Percentiles rank a stretch among this genome's conserved stretches.
Conservation (phyloP, 2,113 vertebrate species). For the Sceloporus undulatus region DNA sequence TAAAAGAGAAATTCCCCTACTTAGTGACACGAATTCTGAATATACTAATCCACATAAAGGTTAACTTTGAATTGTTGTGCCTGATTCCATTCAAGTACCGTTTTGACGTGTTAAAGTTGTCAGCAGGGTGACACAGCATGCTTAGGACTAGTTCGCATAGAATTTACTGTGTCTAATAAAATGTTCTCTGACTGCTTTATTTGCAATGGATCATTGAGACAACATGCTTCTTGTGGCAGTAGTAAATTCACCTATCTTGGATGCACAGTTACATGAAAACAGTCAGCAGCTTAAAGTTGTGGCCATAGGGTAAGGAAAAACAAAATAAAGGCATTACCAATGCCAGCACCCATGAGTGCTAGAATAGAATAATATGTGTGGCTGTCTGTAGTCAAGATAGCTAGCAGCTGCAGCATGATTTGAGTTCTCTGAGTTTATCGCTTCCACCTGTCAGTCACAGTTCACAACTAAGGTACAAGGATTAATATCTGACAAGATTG, state of each 20-base stretch:
- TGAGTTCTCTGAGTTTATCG: slow-evolving; percentile 31
- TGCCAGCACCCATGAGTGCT: neutral
- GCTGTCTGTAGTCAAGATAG: neutral
- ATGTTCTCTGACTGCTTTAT: slow-evolving; percentile 11
- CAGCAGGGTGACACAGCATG: neutral
- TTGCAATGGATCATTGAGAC: neutral
- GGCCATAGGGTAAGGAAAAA: neutral
- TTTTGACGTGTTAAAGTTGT: neutral
- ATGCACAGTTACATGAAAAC: neutral
- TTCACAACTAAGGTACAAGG: neutral
- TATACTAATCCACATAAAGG: slow-evolving; percentile 24
- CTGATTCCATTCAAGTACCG: slow-evolving; percentile 20
- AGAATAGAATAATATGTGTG: neutral
- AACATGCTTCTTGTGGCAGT: neutral
- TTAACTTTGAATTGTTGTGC: neutral
- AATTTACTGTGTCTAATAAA: slow-evolving; percentile 21
- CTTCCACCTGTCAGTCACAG: slow-evolving; percentile 6
- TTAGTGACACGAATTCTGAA: neutral
- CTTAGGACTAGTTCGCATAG: neutral
- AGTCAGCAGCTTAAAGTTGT: neutral
- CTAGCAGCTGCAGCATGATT: fast-evolving
- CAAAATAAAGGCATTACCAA: slow-evolving; percentile 22
- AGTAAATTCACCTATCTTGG: slow-evolving; percentile 3
- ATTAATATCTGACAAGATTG: neutral
- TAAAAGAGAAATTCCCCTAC: neutral